Evolutionary conservation across 2,113 vertebrate genomes (phyloP).

Genomic region (Actenoides hombroni): DNA sequence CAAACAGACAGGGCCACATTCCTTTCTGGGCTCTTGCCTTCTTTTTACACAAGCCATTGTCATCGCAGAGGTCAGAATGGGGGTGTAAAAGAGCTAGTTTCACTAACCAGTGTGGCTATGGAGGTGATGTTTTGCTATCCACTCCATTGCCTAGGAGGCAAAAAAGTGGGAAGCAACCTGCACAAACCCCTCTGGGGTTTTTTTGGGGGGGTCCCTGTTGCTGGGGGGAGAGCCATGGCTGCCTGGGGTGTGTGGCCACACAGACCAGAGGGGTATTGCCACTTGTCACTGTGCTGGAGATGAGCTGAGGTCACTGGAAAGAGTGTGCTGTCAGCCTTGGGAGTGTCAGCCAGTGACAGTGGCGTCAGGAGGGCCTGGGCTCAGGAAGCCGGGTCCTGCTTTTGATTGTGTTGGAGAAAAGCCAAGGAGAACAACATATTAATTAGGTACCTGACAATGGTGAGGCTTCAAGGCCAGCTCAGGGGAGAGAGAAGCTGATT

Average conservation of each 20-base stretch:
- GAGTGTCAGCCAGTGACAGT: fast-evolving
- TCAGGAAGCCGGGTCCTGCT: background rate
- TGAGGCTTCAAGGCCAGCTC: background rate
- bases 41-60: background rate
- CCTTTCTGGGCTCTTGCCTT: background rate
- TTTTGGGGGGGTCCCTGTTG: background rate
- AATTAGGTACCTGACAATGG: background rate
- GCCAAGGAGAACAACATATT: background rate
- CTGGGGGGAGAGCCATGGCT: background rate
- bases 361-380: background rate
- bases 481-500: background rate
- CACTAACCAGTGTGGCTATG: fast-evolving
- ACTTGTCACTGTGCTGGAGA: background rate
- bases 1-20: background rate
- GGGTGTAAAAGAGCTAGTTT: background rate
- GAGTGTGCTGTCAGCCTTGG: fast-evolving
- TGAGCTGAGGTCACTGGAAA: background rate
- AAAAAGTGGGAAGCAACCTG: background rate
- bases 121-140: background rate
- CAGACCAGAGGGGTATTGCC: background rate
- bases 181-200: background rate
- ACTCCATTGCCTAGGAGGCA: background rate
- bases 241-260: fast-evolving
- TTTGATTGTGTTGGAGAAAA: background rate
- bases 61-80: background rate